Evolutionary conservation across 1,140 invertebrate species (phyloP).

Genomic region (Propsilocerus akamusi): DNA sequence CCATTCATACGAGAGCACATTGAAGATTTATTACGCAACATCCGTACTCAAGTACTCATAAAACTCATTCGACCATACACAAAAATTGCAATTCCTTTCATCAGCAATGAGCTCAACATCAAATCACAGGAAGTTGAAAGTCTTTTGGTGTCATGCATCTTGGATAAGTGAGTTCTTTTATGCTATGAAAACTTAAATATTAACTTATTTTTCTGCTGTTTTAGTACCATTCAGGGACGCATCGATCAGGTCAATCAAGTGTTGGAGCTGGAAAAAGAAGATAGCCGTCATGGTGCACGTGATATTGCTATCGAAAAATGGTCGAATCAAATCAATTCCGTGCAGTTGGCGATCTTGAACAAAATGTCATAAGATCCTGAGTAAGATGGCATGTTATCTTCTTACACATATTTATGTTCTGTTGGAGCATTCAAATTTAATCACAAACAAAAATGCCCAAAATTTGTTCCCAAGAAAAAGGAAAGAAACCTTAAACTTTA

Average conservation of each 20-base stretch:
- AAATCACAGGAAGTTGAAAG: slow-evolving; percentile 92
- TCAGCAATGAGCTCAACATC: slow-evolving; percentile 94
- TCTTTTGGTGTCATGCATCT: slow-evolving; percentile 94
- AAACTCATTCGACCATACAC: slow-evolving; percentile 97
- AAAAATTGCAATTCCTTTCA: slow-evolving; percentile 93
- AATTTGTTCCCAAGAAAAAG: too few species aligned
- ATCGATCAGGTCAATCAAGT: slow-evolving; percentile 97
- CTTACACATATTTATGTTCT: too few species aligned
- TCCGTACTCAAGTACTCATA: slow-evolving; percentile 94
- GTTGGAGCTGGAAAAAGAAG: slow-evolving; percentile 65
- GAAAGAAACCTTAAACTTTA: too few species aligned
- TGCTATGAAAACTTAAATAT: slow-evolving; percentile 1
- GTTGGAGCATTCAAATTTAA: too few species aligned
- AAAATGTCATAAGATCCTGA: slow-evolving; percentile 54
- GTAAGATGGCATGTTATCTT: not conserved
- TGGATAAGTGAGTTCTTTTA: slow-evolving; percentile 60
- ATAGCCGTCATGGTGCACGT: slow-evolving; percentile 56
- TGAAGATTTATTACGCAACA: slow-evolving; percentile 93
- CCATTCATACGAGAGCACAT: slow-evolving; percentile 98
- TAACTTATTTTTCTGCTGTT: slow-evolving; percentile 9
- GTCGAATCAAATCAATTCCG: slow-evolving; percentile 73
- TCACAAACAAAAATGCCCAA: too few species aligned
- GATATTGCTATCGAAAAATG: slow-evolving; percentile 93
- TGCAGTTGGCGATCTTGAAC: slow-evolving; percentile 78
- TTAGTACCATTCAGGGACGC: slow-evolving; percentile 83